Evolutionary conservation across 2,797 vertebrate species (phyloP).

Genomic region (Typhlichthys eigenmanni): DNA sequence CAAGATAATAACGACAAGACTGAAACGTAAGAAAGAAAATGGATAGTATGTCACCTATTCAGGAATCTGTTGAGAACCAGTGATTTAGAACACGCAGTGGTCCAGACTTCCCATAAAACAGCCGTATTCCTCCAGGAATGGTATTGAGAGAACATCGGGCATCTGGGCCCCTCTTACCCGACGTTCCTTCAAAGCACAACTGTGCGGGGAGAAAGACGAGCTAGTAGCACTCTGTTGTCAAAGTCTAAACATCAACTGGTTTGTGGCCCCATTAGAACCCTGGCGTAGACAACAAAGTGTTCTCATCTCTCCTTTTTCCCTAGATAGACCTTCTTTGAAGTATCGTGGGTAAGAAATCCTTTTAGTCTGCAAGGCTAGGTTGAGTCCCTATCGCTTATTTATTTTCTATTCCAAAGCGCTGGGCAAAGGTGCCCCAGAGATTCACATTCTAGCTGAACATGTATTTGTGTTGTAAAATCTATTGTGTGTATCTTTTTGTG

Average conservation of each 20-base stretch:
- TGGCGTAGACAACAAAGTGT: slow-evolving; percentile 12
- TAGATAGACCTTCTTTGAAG: slow-evolving; percentile 15
- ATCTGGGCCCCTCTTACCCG: slow-evolving; percentile 29
- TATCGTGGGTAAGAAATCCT: slow-evolving; percentile 5
- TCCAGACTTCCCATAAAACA: slow-evolving; percentile 43
- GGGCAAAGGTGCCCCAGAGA: slow-evolving; percentile 10
- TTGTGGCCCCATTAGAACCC: slow-evolving; percentile 27
- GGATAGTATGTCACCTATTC: no score
- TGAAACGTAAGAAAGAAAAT: no score
- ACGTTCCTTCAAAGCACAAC: slow-evolving; percentile 27
- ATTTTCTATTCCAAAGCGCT: not conserved
- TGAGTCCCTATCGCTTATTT: slow-evolving; percentile 5
- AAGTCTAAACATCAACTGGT: slow-evolving; percentile 32
- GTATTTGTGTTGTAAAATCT: slow-evolving; percentile 4
- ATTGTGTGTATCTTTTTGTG: slow-evolving; percentile 10
- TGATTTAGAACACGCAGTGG: slow-evolving; percentile 54
- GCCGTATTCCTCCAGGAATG: slow-evolving; percentile 29
- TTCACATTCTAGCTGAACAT: not conserved
- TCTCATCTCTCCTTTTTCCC: slow-evolving; percentile 10
- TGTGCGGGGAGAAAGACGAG: slow-evolving; percentile 18
- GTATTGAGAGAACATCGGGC: slow-evolving; percentile 32
- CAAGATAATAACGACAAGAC: no score
- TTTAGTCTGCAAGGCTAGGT: slow-evolving; percentile 4
- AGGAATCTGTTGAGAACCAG: not conserved
- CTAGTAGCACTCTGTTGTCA: slow-evolving; percentile 18